Evolutionary conservation across 2,888 invertebrate genomes (phyloP).

Genomic region (Onchidella celtica): DNA sequence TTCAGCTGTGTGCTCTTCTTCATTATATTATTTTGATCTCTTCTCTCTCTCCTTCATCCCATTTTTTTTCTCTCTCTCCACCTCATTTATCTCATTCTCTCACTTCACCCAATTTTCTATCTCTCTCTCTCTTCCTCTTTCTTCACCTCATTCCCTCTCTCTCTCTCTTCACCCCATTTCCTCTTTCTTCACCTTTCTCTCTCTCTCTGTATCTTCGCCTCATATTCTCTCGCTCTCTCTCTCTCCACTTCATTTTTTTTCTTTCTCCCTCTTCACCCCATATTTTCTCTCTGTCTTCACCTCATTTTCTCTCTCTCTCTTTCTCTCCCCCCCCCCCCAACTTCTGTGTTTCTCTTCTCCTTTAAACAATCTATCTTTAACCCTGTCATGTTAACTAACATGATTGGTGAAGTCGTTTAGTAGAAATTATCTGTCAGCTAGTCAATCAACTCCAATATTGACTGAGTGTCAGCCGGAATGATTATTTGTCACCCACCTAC

Average conservation of each 20-base stretch:
- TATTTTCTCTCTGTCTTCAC: neutral
- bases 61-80: neutral
- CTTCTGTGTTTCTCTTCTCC: neutral
- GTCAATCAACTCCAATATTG: too few relatives aligned
- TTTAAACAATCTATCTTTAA: too few relatives aligned
- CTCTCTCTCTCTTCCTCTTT: constrained; percentile 22
- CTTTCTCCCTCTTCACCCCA: neutral
- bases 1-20: too few relatives aligned
- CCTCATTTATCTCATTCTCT: neutral
- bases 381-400: too few relatives aligned
- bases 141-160: neutral
- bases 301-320: constrained; percentile 14
- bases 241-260: neutral
- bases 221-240: constrained; percentile 6
- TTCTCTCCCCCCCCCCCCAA: constrained; percentile 1
- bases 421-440: too few relatives aligned
- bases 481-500: too few relatives aligned
- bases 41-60: too few relatives aligned
- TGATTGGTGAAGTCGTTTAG: too few relatives aligned
- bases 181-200: constrained; percentile 4
- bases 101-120: neutral
- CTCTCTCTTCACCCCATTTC: neutral
- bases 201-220: constrained; percentile 28
- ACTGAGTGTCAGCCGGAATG: too few relatives aligned
- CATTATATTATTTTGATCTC: too few relatives aligned